Evolutionary conservation across 2,113 vertebrate genomes (phyloP), one percentile per base, ranked within the genome.

Genomic region (Bubo blakistoni): DNA sequence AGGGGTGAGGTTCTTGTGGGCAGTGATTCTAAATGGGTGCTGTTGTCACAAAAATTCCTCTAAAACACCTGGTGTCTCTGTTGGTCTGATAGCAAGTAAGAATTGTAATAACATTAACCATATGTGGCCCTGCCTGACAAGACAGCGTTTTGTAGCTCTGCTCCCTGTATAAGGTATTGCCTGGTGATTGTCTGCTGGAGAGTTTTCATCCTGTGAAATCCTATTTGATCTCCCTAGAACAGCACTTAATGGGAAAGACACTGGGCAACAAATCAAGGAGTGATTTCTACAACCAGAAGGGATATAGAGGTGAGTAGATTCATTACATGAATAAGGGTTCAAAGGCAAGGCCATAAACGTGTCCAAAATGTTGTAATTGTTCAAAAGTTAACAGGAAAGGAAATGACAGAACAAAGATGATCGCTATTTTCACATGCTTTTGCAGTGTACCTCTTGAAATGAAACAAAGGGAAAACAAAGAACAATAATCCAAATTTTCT

Each of bases 161-260:
- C 11, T 89, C 11, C 25, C 18, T 86, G 2, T 82, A 67, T 49
- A 66, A 86, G 25, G 6, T 82, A 90, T 62, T 80, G 62, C n/a
- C 26, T 70, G 26, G 26, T 86, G 76, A 93, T 94, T 71, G 54
- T 62, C 63, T 94, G 79, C 72, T 70, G 42, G 61, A 79, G 62
- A 94, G 67, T 82, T 94, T 90, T 94, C 44, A 90, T 90, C 47
- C n/a, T 52, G 34, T 47, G 44, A 92, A 94, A 93, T 96, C 80
- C 88, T 74, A 55, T 84, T 96, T 86, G 85, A 92, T 93, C 95
- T 94, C 58, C 30, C 29, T 77, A 65, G 90, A 89, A 90, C 36
- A 82, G 36, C 57, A 77, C 44, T 91, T 96, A 96, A 86, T 92
- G 59, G 67, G 59, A 92, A 92, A 94, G 79, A 77, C 46, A 78